Evolutionary conservation across 2,797 vertebrate genomes (phyloP), one percentile per base, ranked within the genome.

Genomic region (Sebastes taczanowskii): DNA sequence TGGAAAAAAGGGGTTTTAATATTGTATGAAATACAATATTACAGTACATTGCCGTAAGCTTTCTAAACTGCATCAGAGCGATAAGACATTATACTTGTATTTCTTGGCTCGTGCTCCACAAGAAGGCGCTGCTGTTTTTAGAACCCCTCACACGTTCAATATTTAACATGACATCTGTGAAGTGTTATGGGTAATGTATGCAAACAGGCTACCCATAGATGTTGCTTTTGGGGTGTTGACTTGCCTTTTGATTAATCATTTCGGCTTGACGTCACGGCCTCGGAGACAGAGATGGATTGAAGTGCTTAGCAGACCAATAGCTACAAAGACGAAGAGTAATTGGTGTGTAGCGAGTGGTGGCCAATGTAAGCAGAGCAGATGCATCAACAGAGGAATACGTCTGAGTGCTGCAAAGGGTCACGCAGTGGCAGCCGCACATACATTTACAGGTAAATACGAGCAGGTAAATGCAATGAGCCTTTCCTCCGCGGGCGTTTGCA

Each of bases 251-350:
- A 94, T 93, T 91, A 90, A 93, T 91, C 87, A 88, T 92, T 88
- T 84, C 0, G 78, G 69, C 85, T 84, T 91, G 91, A 93, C 90
- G 92, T 94, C 92, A 91, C 77, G 74, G 91, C 91, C 91, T 88
- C 46, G 22, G 74, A 89, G 95, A 95, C 95, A 95, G 91, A 95
- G 95, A 96, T 91, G 86, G 92, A 96, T 95, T 94, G 93, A 95
- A 92, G 94, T 95, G 94, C 94, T 96, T 96, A 95, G 93, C 91
- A 82, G 92, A 94, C 92, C 95, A 92, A 94, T 93, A 81, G 93
- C 92, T 85, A 86, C 90, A 84, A 83, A 94, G 95, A 95, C 95
- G 95, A 90, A 95, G 95, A 96, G 92, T 95, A 95, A 96, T 96
- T 84, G 93, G 83, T 92, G 89, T 90, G 87, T 92, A 81, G 92